phyloP scores from a whole-genome alignment of 2,797 vertebrate genomes.

The Molossus molossus region DNA sequence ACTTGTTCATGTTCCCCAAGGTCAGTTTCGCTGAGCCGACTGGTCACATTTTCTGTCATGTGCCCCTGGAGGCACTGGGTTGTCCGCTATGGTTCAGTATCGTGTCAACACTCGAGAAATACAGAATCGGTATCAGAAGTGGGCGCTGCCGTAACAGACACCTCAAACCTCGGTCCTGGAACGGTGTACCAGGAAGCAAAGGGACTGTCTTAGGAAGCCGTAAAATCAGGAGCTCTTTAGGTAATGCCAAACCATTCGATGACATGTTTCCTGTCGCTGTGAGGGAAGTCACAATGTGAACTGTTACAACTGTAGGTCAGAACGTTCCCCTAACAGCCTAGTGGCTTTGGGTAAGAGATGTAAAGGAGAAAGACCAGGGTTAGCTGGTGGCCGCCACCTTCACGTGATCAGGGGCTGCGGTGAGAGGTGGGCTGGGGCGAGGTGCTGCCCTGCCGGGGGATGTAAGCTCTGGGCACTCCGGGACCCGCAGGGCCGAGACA shows the following conservation, averaged over 20 bases:
- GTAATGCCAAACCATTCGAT: not conserved
- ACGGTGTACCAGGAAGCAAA: not conserved
- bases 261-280: not conserved
- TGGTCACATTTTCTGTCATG: not conserved
- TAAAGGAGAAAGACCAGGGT: not conserved
- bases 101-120: not conserved
- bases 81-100: not conserved
- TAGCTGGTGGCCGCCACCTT: not conserved
- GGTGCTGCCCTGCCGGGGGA: not conserved
- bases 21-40: not conserved
- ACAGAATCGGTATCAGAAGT: not conserved
- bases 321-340: not conserved
- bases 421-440: not conserved
- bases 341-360: not conserved
- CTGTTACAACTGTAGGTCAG: not conserved
- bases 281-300: not conserved
- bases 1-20: not conserved
- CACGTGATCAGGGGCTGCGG: not conserved
- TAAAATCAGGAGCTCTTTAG: not conserved
- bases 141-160: not conserved
- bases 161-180: not conserved
- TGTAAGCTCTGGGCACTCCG: not conserved
- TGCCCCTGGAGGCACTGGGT: not conserved
- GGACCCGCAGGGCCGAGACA: not conserved
- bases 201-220: not conserved